A percentile compares a stretch with the other conserved stretches of the same genome.
phyloP scores from a whole-genome alignment of 2,797 vertebrate species.

The Tauraco hartlaubi region DNA sequence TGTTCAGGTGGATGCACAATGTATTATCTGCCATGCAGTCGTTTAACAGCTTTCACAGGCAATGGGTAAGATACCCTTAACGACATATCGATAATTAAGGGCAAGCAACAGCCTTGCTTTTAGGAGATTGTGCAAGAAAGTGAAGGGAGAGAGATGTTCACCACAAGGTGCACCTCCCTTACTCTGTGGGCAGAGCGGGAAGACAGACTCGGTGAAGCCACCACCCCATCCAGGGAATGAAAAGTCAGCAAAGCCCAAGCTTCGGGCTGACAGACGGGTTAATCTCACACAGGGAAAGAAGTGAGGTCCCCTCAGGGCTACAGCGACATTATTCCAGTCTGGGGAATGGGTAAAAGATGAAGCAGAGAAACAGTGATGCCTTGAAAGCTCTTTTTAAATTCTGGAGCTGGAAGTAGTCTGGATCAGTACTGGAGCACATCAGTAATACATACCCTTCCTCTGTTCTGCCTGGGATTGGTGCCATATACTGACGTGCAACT shows the following conservation, averaged over 20 bases:
- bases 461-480: neutral
- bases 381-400: neutral
- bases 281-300: neutral
- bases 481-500: conserved; percentile 24
- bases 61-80: neutral
- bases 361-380: neutral
- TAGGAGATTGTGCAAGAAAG: neutral
- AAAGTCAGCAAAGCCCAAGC: neutral
- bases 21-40: neutral
- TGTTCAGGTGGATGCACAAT: neutral
- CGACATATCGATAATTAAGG: neutral
- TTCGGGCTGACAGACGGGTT: neutral
- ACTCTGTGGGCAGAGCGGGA: neutral
- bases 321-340: neutral
- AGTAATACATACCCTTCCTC: neutral
- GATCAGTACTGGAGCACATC: neutral
- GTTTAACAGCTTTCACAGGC: neutral
- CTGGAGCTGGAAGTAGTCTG: neutral
- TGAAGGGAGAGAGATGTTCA: neutral
- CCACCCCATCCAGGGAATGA: neutral
- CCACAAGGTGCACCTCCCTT: neutral
- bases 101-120: neutral
- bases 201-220: neutral
- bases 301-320: neutral
- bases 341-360: neutral